phyloP scores from a whole-genome alignment of 2,113 vertebrate genomes.

The Typhlomys cinereus region DNA sequence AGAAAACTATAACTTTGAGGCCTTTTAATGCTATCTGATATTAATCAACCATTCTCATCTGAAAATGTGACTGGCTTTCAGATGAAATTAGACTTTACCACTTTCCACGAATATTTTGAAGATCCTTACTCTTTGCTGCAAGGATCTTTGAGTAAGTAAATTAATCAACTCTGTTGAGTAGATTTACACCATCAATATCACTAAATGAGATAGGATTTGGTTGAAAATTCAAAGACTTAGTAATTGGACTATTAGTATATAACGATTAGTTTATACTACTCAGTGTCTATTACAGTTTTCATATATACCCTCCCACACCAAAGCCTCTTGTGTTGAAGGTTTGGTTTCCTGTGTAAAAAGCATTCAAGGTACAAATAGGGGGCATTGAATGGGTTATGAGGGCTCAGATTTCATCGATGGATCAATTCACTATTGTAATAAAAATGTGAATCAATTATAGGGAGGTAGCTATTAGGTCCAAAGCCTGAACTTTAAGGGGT shows the following conservation, averaged over 20 bases:
- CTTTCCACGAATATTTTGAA: background rate
- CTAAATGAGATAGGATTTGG: slow-evolving; percentile 30
- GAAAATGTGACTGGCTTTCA: background rate
- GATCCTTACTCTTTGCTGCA: background rate
- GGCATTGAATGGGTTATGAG: background rate
- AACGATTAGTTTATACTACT: background rate
- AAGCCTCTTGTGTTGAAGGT: background rate
- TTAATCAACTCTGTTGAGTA: slow-evolving; percentile 2
- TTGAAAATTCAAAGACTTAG: slow-evolving; percentile 42
- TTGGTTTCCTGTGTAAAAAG: background rate
- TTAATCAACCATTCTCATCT: slow-evolving; percentile 24
- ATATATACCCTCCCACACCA: background rate
- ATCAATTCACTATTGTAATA: too few relatives aligned
- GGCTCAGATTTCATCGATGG: too few relatives aligned
- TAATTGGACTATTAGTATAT: background rate
- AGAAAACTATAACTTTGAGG: background rate
- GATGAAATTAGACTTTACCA: background rate
- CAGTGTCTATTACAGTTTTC: background rate
- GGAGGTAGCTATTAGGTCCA: background rate
- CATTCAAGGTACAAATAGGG: background rate
- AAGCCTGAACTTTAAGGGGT: background rate
- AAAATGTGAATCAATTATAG: background rate
- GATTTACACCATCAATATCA: background rate
- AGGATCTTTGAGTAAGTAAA: background rate
- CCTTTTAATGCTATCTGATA: background rate